Evolutionary conservation across 1,140 invertebrate species (phyloP).

Genomic region (Drosophila melanica): DNA sequence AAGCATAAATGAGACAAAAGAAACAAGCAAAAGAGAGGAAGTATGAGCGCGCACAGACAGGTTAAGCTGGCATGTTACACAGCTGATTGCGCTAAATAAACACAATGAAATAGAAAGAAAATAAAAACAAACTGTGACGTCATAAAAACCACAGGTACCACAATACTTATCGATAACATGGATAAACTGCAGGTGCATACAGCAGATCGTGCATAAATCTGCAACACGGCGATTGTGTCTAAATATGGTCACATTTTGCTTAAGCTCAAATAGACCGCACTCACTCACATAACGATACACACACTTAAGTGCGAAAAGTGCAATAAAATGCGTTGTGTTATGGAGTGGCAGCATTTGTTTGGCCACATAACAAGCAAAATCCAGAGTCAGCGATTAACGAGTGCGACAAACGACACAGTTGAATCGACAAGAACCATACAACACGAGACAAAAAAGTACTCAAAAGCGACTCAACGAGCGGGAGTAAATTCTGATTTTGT

Average conservation of each 20-base stretch:
- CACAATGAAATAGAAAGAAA: background rate
- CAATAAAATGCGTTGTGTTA: constrained; percentile 16
- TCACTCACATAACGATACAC: constrained; percentile 9
- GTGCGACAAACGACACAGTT: constrained; percentile 13
- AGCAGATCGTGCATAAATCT: constrained; percentile 25
- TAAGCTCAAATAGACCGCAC: constrained; percentile 24
- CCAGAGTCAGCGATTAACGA: constrained; percentile 55
- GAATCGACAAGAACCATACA: constrained; percentile 27
- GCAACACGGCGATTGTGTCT: constrained; percentile 6
- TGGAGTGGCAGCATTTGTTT: constrained; percentile 3
- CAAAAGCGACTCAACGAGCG: constrained; percentile 30
- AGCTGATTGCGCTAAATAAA: constrained; percentile 11
- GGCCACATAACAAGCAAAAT: constrained; percentile 33
- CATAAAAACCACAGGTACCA: background rate
- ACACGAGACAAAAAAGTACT: constrained; percentile 55
- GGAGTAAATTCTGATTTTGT: constrained; percentile 39
- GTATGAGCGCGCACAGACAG: background rate
- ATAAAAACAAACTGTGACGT: constrained; percentile 9
- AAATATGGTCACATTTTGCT: constrained; percentile 33
- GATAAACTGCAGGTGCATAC: background rate
- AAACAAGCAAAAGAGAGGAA: background rate
- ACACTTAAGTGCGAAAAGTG: constrained; percentile 1
- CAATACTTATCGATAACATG: constrained; percentile 33
- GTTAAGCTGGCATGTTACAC: background rate
- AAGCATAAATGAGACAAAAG: no score